phyloP scores from a whole-genome alignment of 1,140 invertebrate species.

The Drosophila elegans region DNA sequence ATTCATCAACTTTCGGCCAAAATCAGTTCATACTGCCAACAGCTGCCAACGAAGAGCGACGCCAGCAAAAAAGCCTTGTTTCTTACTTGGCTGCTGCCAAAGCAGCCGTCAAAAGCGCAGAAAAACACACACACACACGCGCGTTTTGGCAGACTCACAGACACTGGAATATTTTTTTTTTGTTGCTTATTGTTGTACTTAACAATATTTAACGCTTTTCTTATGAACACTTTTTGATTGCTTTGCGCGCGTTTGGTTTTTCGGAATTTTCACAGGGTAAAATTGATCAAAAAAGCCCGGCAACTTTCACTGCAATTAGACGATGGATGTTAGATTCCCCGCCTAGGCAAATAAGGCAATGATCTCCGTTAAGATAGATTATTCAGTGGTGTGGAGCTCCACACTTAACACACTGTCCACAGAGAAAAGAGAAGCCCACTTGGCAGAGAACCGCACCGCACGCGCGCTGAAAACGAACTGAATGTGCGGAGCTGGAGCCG shows the following conservation, averaged over 20 bases:
- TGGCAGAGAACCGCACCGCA: constrained; percentile 79
- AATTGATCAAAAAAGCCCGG: constrained; percentile 55
- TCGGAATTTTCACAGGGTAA: constrained; percentile 69
- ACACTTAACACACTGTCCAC: constrained; percentile 32
- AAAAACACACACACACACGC: constrained; percentile 52
- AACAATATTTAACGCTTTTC: constrained; percentile 61
- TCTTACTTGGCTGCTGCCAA: constrained; percentile 60
- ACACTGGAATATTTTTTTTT: constrained; percentile 44
- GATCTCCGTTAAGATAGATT: constrained; percentile 40
- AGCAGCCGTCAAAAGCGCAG: constrained; percentile 56
- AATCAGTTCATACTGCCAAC: constrained; percentile 83
- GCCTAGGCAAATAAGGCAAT: constrained; percentile 40
- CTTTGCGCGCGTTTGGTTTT: constrained; percentile 67
- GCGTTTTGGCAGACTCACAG: constrained; percentile 17
- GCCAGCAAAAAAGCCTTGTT: constrained; percentile 66
- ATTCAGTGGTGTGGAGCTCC: constrained; percentile 8
- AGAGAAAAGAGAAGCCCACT: constrained; percentile 41
- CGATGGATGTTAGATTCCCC: constrained; percentile 18
- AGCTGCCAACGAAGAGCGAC: constrained; percentile 73
- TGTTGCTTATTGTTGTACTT: constrained; percentile 36
- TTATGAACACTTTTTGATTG: constrained; percentile 62
- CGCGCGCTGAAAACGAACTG: constrained; percentile 83
- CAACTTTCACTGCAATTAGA: constrained; percentile 77
- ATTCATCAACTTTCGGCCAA: constrained; percentile 73
- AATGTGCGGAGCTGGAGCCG: constrained; percentile 56